Base-by-base conservation (phyloP, 2,888 invertebrate species). In the Fissipunctia ypsillon region DNA sequence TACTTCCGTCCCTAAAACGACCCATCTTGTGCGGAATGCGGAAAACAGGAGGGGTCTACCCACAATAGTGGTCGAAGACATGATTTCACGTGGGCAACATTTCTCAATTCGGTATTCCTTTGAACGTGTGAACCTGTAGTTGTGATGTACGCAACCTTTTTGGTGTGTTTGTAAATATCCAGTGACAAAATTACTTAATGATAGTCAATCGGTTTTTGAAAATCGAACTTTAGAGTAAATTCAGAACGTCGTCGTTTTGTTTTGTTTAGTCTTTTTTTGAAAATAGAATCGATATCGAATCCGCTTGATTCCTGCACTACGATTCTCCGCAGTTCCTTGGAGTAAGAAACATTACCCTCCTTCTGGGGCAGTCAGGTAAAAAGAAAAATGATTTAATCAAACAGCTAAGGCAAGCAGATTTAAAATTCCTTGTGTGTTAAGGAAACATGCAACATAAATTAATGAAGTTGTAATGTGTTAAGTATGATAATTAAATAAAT, bases 41-140 rank as follows among this genome's bases (percentile, higher is more conserved):
- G 86, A 84, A 84, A 84, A 78, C 80, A 67, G 76, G 73, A 84
- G 80, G 79, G 90, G 48, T 89, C 88, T 80, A 59, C 63, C 52
- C 78, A 78, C 67, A 72, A 71, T 78, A 72, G 86, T 77, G 68
- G 75, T 65, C 69, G 77, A 79, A 82, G 87, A 84, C 87, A 87
- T 86, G 85, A 87, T 84, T 88, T 87, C 84, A 90, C 88, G 93
- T 92, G 90, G 91, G 90, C 90, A 91, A 88, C 89, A 90, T 91
- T 90, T 90, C 89, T 88, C 88, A 90, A 90, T 90, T 89, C 88
- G 84, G 88, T 90, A 87, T 90, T 89, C 87, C 76, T 88, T 87
- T 80, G 87, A 87, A 90, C 89, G 90, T 92, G 91, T 92, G 91
- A 92, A 90, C 88, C 87, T 91, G 60, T 69, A 59, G 60, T 67